Evolutionary conservation across 2,113 vertebrate species (phyloP).

Genomic region (Odobenus rosmarus): DNA sequence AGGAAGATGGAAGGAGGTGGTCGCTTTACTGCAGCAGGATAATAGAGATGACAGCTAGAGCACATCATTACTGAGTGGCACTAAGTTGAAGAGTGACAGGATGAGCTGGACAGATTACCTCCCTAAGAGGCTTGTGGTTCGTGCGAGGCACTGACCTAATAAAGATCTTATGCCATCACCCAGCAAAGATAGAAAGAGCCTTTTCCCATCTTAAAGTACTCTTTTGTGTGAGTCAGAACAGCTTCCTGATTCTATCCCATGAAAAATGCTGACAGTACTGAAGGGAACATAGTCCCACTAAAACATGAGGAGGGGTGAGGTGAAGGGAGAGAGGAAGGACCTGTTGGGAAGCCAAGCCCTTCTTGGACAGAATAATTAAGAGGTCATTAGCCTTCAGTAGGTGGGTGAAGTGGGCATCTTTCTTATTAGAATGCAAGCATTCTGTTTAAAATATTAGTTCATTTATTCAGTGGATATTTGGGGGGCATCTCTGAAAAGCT

Average conservation of each 20-base stretch:
- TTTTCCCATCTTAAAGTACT: neutral
- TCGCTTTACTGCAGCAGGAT: neutral
- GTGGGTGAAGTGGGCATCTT: neutral
- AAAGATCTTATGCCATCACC: slow-evolving; percentile 56
- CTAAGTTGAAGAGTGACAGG: slow-evolving; percentile 74
- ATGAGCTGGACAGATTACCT: slow-evolving; percentile 74
- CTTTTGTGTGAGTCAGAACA: neutral
- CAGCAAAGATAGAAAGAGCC: slow-evolving; percentile 8
- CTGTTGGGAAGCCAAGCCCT: neutral
- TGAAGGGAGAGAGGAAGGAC: neutral
- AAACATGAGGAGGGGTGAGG: neutral
- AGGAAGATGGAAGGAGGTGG: neutral
- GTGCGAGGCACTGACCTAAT: slow-evolving; percentile 9
- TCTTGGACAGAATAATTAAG: neutral
- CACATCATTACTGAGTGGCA: slow-evolving; percentile 51
- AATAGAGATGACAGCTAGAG: slow-evolving; percentile 51
- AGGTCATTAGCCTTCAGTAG: neutral
- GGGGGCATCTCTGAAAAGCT: neutral
- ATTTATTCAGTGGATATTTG: neutral
- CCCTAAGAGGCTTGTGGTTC: slow-evolving; percentile 54
- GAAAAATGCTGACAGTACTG: neutral
- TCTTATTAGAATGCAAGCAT: neutral
- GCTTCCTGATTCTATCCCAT: neutral
- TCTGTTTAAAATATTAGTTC: neutral
- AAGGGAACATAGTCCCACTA: neutral